Evolutionary conservation across 2,797 vertebrate genomes (phyloP), one percentile per base, ranked within the genome.

Genomic region (Margarornis squamiger): DNA sequence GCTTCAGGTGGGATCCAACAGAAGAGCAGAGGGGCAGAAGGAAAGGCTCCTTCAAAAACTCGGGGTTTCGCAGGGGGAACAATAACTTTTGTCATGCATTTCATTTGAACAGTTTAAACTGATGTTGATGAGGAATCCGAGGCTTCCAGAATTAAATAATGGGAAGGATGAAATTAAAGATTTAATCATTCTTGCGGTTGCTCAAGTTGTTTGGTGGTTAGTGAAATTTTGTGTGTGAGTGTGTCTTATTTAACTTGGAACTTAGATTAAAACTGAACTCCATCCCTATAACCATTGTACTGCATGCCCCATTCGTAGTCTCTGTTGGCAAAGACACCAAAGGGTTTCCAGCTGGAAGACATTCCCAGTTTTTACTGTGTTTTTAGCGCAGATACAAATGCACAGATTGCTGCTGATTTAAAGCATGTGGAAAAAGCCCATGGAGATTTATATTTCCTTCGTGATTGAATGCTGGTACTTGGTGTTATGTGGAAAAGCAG

Each of bases 401-500:
- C 97, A 97, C 98, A 98, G 98, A 98, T 98, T 99, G 98, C 94
- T 95, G 92, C 97, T 95, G 93, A 97, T 98, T 97, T 97, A 93
- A 97, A 97, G 96, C 98, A 98, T 98, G 98, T 98, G 98, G 98
- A 80, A 96, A 97, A 96, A 97, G 95, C 97, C 97, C 96, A 46
- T 90, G 86, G 98, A 98, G 97, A 98, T 96, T 98, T 92, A 94
- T 94, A 96, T 98, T 97, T 98, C 95, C 97, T 97, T 97, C 95
- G 91, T 98, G 98, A 98, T 97, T 98, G 98, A 98, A 97, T 89
- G 87, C 97, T 97, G 92, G 95, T 97, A 88, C 95, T 98, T 93
- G 93, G 92, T 97, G 81, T 95, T 96, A 89, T 97, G 85, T 97
- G 95, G 96, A 95, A 96, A 92, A 86, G 91, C 82, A 97, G 88